Evolutionary conservation across 2,113 vertebrate genomes (phyloP).

Genomic region (Greenwoodochromis staneri): DNA sequence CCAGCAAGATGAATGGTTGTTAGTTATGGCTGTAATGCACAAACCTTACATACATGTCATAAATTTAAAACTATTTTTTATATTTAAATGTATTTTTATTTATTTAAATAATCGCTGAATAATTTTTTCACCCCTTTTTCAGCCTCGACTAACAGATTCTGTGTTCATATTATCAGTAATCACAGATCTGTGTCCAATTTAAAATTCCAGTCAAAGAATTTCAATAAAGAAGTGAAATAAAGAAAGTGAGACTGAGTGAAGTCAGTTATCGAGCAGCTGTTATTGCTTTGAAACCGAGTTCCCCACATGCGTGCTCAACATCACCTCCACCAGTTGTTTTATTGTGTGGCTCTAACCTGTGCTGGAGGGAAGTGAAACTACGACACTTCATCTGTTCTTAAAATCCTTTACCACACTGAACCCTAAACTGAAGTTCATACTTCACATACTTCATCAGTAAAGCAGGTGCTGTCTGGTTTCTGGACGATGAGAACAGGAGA

Average conservation of each 20-base stretch:
- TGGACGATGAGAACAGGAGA: accelerated
- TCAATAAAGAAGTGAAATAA: not conserved
- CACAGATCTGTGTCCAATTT: not conserved
- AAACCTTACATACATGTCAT: not conserved
- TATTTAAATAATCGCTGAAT: not conserved
- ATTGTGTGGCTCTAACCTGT: not conserved
- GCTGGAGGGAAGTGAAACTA: not conserved
- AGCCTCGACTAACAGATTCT: not conserved
- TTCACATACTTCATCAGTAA: not conserved
- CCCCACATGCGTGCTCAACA: not conserved
- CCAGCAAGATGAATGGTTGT: not conserved
- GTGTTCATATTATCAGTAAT: accelerated
- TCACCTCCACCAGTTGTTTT: not conserved
- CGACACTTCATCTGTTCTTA: accelerated
- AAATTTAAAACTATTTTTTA: accelerated
- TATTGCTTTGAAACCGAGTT: not conserved
- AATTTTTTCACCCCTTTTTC: not conserved
- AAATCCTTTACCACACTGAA: not conserved
- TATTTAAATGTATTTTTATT: accelerated
- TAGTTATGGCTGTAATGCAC: not conserved
- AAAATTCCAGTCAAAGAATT: accelerated
- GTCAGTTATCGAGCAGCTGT: not conserved
- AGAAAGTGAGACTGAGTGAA: not conserved
- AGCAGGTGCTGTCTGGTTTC: not conserved
- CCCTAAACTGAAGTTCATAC: not conserved